Conservation (phyloP, 2,797 vertebrate species). For the Merluccius polli region DNA sequence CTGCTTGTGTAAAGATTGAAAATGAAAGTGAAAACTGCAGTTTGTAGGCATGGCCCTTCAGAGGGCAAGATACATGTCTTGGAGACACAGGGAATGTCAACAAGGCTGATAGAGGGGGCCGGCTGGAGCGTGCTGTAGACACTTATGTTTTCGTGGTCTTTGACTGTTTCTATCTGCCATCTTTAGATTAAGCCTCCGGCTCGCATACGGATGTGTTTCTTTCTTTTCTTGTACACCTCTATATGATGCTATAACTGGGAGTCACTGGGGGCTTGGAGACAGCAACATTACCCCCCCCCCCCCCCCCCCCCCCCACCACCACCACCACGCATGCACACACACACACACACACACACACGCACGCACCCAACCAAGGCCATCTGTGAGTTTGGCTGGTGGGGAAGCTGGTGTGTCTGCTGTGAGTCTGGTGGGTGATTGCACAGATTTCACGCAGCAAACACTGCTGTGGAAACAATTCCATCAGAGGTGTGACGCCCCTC, state of each 20-base stretch:
- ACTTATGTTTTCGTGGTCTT: too few species aligned
- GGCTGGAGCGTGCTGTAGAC: too few species aligned
- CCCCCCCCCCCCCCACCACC: slow-evolving; percentile 1
- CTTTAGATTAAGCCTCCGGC: background rate
- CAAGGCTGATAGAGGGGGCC: background rate
- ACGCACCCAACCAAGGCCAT: background rate
- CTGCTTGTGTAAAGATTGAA: background rate
- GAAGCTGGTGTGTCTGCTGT: slow-evolving; percentile 29
- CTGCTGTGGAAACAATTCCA: background rate
- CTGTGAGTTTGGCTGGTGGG: slow-evolving; percentile 11
- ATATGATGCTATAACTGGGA: background rate
- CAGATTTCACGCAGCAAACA: slow-evolving; percentile 2
- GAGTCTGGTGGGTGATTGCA: background rate
- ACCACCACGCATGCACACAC: background rate
- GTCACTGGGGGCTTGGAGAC: background rate
- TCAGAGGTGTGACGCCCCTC: background rate
- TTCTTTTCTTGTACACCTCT: background rate
- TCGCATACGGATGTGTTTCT: too few species aligned
- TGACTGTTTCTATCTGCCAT: background rate
- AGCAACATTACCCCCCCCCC: slow-evolving; percentile 23
- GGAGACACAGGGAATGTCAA: background rate
- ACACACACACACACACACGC: background rate
- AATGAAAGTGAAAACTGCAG: background rate
- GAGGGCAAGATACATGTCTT: too few species aligned
- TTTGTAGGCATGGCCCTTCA: background rate